Base-by-base conservation (phyloP, 2,797 vertebrate species). In the Schizopygopsis pylzovi region DNA sequence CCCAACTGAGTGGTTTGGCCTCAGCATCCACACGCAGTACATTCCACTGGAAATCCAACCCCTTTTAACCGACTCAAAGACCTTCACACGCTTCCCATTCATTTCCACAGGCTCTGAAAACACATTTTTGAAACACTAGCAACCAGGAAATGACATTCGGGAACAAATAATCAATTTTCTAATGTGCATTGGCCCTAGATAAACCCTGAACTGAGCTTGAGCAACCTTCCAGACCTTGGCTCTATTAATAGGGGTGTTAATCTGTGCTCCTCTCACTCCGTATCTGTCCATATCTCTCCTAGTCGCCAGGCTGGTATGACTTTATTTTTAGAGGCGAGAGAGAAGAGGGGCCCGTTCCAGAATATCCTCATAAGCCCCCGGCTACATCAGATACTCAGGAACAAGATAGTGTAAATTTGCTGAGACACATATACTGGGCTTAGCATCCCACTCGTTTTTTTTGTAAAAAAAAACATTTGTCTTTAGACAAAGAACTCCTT, bases 251-350 rank as follows among this genome's bases (percentile, higher is more conserved):
- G 80, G 73, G 63, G 28, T 39, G 49, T 22, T 82, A 49, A 79
- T 83, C 80, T 75, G 61, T 61, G 20, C 70, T 37, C n/a, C 47
- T 33, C 77, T 56, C 83, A 39, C 82, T 59, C 81, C 59, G 13
- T 87, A 73, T 84, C 67, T 47, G 82, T 80, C 82, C 84, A 85
- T 85, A 85, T 85, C 77, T 85, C 41, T 37, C 63, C 28, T 25
- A 72, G 84, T 79, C 84, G 68, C 78, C 54, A 73, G 84, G 84
- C 67, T 80, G 84, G 77, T 52, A 63, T 25, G 28, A 63, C 67
- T 85, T 72, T 85, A 85, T 85, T 81, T 85, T 85, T 85, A 79
- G 84, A 85, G 43, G 78, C 73, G 68, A 73, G 54, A 49, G 41
- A 80, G 84, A 63, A 80, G 77, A 79, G 83, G 39, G 72, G 68